Conservation (phyloP, 1,140 invertebrate genomes). For the Listronotus bonariensis region DNA sequence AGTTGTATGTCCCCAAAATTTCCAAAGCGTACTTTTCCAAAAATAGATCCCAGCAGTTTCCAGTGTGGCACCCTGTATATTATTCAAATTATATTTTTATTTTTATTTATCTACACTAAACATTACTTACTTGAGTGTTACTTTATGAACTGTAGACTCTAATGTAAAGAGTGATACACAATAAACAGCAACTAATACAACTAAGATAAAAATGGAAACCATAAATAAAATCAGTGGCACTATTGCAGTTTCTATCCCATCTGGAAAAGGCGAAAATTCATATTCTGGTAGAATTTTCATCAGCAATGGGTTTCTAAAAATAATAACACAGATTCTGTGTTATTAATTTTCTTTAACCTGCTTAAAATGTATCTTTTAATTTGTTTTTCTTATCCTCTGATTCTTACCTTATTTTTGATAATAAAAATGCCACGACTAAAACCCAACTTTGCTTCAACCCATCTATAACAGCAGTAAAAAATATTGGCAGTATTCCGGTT, state of each 20-base stretch:
- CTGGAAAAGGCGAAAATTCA: constrained; percentile 45
- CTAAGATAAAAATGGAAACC: constrained; percentile 58
- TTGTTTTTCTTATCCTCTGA: too few relatives aligned
- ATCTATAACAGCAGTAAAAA: constrained; percentile 54
- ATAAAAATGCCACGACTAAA: background rate
- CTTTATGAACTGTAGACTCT: constrained; percentile 63
- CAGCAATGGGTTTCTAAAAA: background rate
- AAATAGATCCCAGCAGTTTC: too few relatives aligned
- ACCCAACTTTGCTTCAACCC: constrained; percentile 55
- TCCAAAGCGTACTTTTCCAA: too few relatives aligned
- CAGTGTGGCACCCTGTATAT: too few relatives aligned
- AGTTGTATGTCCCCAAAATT: too few relatives aligned
- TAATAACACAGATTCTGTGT: too few relatives aligned
- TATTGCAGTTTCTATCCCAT: constrained; percentile 51
- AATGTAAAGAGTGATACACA: constrained; percentile 61
- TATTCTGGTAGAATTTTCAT: constrained; percentile 40
- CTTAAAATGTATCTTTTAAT: too few relatives aligned
- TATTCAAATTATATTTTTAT: too few relatives aligned
- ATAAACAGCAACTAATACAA: constrained; percentile 56
- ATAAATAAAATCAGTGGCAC: constrained; percentile 55
- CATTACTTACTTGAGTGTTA: constrained; percentile 60
- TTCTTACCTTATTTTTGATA: constrained; percentile 3
- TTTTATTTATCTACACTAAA: too few relatives aligned
- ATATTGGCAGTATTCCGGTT: constrained; percentile 44
- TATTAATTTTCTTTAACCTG: too few relatives aligned